Evolutionary conservation across 2,797 vertebrate species (phyloP).

Genomic region (Crax fasciolata): DNA sequence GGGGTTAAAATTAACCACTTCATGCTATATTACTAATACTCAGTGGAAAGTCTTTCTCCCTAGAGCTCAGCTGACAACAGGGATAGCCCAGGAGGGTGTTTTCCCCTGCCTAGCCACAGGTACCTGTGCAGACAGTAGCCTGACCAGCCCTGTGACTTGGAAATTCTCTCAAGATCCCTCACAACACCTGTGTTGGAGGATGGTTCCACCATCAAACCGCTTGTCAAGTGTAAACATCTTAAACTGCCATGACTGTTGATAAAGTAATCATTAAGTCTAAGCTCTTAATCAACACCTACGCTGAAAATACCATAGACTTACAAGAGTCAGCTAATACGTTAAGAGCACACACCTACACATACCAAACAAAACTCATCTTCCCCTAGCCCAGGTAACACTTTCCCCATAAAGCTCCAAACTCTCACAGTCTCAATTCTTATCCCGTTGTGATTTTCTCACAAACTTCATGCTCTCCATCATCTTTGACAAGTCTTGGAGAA

Average conservation of each 20-base stretch:
- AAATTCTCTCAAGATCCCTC: neutral
- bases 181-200: neutral
- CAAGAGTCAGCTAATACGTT: neutral
- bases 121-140: neutral
- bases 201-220: neutral
- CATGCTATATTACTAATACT: neutral
- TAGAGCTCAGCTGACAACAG: neutral
- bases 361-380: neutral
- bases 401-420: neutral
- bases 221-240: neutral
- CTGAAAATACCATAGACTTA: neutral
- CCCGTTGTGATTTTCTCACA: neutral
- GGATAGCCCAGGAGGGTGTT: neutral
- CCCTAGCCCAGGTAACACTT: neutral
- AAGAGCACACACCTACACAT: neutral
- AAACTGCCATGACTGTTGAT: neutral
- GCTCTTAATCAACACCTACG: constrained; percentile 6
- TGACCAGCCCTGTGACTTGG: accelerated
- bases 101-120: neutral
- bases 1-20: neutral
- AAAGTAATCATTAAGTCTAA: constrained; percentile 4
- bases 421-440: neutral
- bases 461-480: neutral
- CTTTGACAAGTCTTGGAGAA: no score
- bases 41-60: neutral